Percentiles rank a stretch among this genome's conserved stretches.
phyloP scores from a whole-genome alignment of 2,797 vertebrate species.

The Girardinus metallicus region DNA sequence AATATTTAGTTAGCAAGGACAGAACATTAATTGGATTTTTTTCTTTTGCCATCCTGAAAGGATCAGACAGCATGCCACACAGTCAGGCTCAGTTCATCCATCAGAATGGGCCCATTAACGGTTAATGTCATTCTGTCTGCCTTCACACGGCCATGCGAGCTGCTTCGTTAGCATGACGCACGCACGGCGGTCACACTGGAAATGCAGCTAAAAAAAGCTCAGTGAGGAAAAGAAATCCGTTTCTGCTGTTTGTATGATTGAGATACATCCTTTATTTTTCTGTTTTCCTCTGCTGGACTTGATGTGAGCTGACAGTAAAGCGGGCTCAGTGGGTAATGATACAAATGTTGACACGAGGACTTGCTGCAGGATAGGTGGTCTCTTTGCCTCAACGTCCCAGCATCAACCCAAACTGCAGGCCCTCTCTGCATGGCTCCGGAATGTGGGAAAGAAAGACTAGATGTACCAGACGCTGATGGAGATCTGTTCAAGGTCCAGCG shows the following conservation, averaged over 20 bases:
- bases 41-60: constrained; percentile 55
- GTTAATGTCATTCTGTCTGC: constrained; percentile 73
- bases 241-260: neutral
- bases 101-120: constrained; percentile 71
- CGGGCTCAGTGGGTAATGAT: constrained; percentile 70
- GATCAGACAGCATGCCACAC: constrained; percentile 64
- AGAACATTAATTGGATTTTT: constrained; percentile 72
- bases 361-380: constrained; percentile 47
- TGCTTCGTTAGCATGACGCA: constrained; percentile 53
- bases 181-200: neutral
- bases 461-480: constrained; percentile 19
- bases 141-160: constrained; percentile 58
- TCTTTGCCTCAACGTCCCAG: constrained; percentile 42
- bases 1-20: constrained; percentile 70
- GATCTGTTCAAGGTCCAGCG: constrained; percentile 33
- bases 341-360: constrained; percentile 55
- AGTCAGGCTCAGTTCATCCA: constrained; percentile 56
- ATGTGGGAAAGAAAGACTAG: constrained; percentile 22
- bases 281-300: constrained; percentile 32
- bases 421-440: constrained; percentile 2
- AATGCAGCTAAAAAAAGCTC: neutral
- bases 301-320: constrained; percentile 70
- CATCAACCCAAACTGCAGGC: constrained; percentile 23
- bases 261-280: neutral
- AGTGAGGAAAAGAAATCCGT: neutral